Evolutionary conservation across 2,797 vertebrate species (phyloP).

Genomic region (Poecile montanus): DNA sequence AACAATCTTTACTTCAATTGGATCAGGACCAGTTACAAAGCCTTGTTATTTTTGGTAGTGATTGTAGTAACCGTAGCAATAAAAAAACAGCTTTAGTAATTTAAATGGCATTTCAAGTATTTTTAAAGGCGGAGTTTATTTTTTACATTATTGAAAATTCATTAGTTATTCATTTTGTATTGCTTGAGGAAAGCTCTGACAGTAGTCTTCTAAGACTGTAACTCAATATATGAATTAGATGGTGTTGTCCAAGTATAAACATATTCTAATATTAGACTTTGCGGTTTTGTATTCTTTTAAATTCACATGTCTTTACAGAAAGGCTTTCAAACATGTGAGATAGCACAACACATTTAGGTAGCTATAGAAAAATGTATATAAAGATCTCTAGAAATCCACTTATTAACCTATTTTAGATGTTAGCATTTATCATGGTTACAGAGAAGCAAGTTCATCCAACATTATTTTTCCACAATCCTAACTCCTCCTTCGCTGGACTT

Average conservation of each 20-base stretch:
- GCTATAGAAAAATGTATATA: not conserved
- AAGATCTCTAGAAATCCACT: not conserved
- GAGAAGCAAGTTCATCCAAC: not conserved
- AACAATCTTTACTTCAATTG: not conserved
- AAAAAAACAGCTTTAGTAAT: slow-evolving; percentile 9
- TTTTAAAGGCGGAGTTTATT: not conserved
- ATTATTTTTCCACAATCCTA: not conserved
- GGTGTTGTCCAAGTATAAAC: not conserved
- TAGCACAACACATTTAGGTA: not conserved
- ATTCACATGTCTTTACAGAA: not conserved
- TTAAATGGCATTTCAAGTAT: slow-evolving; percentile 15
- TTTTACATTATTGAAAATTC: slow-evolving; percentile 2
- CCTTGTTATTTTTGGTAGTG: slow-evolving; percentile 34
- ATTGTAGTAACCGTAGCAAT: not conserved
- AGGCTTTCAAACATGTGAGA: not conserved
- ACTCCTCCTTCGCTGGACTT: not conserved
- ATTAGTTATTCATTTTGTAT: not conserved
- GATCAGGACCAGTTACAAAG: slow-evolving; percentile 1
- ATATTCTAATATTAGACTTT: not conserved
- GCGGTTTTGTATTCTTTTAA: not conserved
- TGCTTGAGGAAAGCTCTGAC: not conserved
- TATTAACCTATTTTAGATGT: not conserved
- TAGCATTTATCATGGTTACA: not conserved
- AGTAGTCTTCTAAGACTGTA: not conserved
- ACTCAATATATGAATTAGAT: not conserved